Percentiles rank a stretch among this genome's conserved stretches.
Conservation (phyloP, 2,888 invertebrate species). For the Nephrocerus scutellatus region DNA sequence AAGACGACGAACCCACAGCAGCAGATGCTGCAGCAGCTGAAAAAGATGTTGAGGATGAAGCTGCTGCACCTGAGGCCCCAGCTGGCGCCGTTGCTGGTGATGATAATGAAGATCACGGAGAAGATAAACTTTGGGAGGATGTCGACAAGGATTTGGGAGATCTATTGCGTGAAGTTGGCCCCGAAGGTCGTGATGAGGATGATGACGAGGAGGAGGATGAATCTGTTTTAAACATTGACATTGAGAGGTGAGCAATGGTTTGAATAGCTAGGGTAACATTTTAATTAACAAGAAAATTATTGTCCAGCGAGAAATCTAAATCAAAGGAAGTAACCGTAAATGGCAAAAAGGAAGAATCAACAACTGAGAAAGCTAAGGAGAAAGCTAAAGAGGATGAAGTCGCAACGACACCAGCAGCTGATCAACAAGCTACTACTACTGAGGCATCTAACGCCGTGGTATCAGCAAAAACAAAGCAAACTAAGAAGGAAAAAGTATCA, state of each 20-base stretch:
- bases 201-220: constrained; percentile 66
- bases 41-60: constrained; percentile 62
- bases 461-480: constrained; percentile 9
- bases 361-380: constrained; percentile 29
- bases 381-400: constrained; percentile 21
- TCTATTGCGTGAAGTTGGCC: constrained; percentile 61
- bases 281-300: background rate
- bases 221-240: constrained; percentile 48
- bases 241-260: constrained; percentile 49
- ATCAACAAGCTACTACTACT: no score
- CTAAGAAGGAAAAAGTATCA: constrained; percentile 9
- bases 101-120: constrained; percentile 52
- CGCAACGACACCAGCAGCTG: constrained; percentile 19
- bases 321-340: constrained; percentile 37
- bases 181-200: constrained; percentile 55
- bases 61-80: constrained; percentile 61
- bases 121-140: constrained; percentile 72
- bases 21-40: constrained; percentile 34
- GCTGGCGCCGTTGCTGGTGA: constrained; percentile 19
- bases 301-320: constrained; percentile 52
- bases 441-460: background rate
- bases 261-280: background rate
- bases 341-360: constrained; percentile 48
- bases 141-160: constrained; percentile 76
- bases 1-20: constrained; percentile 57